These are phyloP conservation scores for Brachionus manjavacas DNA, from an alignment of 1,140 invertebrate species.

Conservation along the genomic window DNA sequence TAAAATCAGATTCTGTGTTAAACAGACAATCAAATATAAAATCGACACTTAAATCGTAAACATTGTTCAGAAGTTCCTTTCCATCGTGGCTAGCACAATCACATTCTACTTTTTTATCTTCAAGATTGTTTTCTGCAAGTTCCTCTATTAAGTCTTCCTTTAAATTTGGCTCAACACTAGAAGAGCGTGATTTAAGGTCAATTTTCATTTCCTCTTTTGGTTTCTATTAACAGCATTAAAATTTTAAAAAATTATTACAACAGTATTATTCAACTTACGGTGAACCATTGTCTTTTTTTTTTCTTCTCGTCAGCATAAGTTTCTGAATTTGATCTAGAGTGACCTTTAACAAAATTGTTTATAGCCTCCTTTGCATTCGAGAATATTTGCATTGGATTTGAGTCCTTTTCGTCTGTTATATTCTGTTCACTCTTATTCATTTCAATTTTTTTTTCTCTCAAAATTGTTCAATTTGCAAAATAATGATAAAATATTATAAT, in stretches of 20 bases:
- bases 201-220: neutral
- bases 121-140: neutral
- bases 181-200: neutral
- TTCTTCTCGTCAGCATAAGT: neutral
- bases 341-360: neutral
- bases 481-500: neutral
- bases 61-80: constrained; percentile 1
- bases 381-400: neutral
- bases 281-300: constrained; percentile 9
- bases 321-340: neutral
- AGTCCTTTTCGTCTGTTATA: neutral
- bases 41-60: neutral
- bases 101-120: neutral
- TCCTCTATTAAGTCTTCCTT: neutral
- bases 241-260: neutral
- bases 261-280: neutral
- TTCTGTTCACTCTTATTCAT: neutral
- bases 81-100: neutral
- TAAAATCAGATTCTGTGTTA: constrained; percentile 13
- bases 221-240: neutral
- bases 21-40: constrained; percentile 8
- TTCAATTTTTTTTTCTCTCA: neutral
- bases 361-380: neutral
- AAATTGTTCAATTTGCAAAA: neutral
- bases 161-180: neutral